Evolutionary conservation across 2,113 vertebrate genomes (phyloP).

Genomic region (Danionella cerebrum): DNA sequence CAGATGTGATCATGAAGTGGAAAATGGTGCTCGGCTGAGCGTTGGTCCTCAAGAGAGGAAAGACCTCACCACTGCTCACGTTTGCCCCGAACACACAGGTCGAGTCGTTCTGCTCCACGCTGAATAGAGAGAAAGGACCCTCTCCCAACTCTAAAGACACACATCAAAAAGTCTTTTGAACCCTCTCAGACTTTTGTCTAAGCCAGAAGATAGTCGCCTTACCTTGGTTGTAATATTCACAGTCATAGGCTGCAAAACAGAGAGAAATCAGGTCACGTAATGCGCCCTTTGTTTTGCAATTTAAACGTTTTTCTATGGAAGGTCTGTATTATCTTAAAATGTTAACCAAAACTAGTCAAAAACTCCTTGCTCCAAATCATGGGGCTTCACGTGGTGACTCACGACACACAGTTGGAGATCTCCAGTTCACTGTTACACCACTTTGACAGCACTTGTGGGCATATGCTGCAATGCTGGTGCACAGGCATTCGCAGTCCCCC

Average conservation of each 20-base stretch:
- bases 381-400: conserved; percentile 49
- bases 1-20: conserved; percentile 92
- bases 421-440: conserved; percentile 80
- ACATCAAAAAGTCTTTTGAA: no score
- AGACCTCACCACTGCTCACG: conserved; percentile 75
- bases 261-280: conserved; percentile 13
- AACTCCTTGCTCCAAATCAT: no score
- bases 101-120: conserved; percentile 72
- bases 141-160: conserved; percentile 76
- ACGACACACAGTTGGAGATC: conserved; percentile 84
- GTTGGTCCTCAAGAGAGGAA: conserved; percentile 72
- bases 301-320: neutral
- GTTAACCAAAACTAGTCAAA: no score
- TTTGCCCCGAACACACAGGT: conserved; percentile 84
- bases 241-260: conserved; percentile 81
- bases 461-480: conserved; percentile 89
- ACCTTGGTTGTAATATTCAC: conserved; percentile 98
- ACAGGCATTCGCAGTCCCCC: conserved; percentile 95
- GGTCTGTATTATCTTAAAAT: no score
- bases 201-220: conserved; percentile 22
- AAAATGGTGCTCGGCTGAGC: conserved; percentile 65
- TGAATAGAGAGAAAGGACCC: conserved; percentile 85
- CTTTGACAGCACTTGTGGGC: conserved; percentile 95
- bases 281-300: neutral
- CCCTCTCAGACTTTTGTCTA: no score